These are phyloP conservation scores for Halcyon badia DNA, from an alignment of 2,797 vertebrate species.

Conservation along the genomic window DNA sequence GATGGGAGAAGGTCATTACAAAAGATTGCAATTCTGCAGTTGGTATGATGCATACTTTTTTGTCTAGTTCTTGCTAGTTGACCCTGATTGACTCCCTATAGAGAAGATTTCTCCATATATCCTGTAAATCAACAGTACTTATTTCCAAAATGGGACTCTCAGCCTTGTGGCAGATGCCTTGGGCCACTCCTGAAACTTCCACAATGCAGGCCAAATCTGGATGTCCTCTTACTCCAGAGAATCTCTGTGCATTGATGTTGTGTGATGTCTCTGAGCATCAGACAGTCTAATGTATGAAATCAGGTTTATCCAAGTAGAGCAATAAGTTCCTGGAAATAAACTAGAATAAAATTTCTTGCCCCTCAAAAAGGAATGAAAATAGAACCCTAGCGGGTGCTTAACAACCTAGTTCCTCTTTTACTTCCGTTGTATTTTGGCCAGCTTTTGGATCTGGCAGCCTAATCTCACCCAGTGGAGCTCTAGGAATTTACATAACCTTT, in stretches of 20 bases:
- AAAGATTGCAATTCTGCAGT: background rate
- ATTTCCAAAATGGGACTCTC: background rate
- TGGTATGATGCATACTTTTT: background rate
- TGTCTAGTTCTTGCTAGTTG: background rate
- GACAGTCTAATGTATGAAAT: background rate
- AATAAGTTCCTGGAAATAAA: background rate
- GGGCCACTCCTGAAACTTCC: background rate
- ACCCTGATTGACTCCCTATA: background rate
- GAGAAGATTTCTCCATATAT: background rate
- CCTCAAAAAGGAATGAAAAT: background rate
- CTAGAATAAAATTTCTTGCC: background rate
- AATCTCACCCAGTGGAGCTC: background rate
- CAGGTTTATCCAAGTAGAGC: background rate
- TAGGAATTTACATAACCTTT: background rate
- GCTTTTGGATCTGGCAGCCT: background rate
- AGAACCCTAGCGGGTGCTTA: background rate
- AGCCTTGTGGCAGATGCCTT: background rate
- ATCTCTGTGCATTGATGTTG: background rate
- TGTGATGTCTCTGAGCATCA: background rate
- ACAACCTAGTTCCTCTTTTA: background rate
- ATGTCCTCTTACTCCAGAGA: background rate
- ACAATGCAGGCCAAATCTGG: too few relatives aligned
- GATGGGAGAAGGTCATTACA: background rate
- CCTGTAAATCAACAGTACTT: background rate
- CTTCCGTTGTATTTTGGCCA: background rate